These are phyloP conservation scores for Mirza zaza DNA, from an alignment of 2,113 vertebrate species.

Conservation along the genomic window DNA sequence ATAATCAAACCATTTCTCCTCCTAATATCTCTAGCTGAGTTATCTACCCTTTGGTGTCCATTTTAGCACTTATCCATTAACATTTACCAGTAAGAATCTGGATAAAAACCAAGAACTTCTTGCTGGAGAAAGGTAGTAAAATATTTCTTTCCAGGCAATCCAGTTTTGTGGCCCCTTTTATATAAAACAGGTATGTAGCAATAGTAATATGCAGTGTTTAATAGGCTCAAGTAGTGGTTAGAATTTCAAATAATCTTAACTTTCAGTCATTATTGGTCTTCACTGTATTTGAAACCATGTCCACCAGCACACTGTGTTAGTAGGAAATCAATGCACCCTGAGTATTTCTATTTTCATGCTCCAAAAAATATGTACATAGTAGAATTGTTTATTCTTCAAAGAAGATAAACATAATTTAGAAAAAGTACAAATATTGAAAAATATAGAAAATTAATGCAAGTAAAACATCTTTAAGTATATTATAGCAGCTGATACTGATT, in stretches of 20 bases:
- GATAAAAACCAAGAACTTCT: background rate
- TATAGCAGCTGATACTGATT: background rate
- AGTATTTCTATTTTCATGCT: background rate
- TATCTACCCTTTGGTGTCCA: background rate
- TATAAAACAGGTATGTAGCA: background rate
- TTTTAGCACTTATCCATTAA: background rate
- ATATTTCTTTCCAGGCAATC: background rate
- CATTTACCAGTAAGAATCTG: background rate
- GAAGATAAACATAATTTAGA: background rate
- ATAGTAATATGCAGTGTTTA: background rate
- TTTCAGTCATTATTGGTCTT: constrained; percentile 2
- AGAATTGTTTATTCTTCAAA: background rate
- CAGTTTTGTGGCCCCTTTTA: background rate
- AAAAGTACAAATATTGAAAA: constrained; percentile 63
- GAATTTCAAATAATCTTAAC: constrained; percentile 20
- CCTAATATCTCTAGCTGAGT: background rate
- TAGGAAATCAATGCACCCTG: background rate
- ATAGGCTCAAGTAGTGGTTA: background rate
- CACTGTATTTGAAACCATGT: background rate
- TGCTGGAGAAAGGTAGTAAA: background rate
- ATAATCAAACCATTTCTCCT: constrained; percentile 4
- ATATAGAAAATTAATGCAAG: background rate
- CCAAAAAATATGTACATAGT: background rate
- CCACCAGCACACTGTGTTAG: background rate
- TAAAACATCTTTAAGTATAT: background rate